Evolutionary conservation across 2,888 invertebrate genomes (phyloP), one percentile per base, ranked within the genome.

Genomic region (Podotricha telesiphe): DNA sequence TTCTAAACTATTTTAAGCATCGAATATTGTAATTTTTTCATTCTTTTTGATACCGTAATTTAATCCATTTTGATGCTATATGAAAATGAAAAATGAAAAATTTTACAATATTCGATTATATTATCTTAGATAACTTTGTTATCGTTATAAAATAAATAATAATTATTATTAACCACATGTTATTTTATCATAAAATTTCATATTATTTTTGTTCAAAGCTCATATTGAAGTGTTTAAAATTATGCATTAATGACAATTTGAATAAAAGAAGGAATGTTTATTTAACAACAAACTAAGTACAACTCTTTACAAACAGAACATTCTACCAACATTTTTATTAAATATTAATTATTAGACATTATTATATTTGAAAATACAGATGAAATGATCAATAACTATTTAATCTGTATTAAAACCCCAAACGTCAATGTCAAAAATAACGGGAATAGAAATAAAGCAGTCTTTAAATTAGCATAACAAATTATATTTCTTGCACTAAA

Each of bases 401-500:
- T 50, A 19, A 50, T 50, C 50, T 50, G 50, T 50, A 50, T 6
- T 37, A 4, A 37, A 37, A 37, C 11, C 1, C 22, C 15, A 50
- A 50, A 50, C 5, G 50, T 22, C 50, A 50, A 50, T 11, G 48
- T 50, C 50, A 50, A 10, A 50, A 50, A 22, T 5, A 15, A 1
- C 11, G 50, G 20, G 22, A 58, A 42, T 37, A 15, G 10, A 42
- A 22, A 59, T 8, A 45, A 42, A 22, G 10, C 22, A 59, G 59
- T 45, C 22, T 58, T n/a, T n/a, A 13, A 42, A n/a, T 8, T 13
- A 48, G 6, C 7, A 17, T 11, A 13, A 67, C 34, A 55, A 53
- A 56, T 77, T 82, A 94, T 73, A 94, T 80, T 76, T 94, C 93
- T 80, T 95, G 94, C 69, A 96, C 94, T 76, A 96, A 87, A 82